phyloP scores from a whole-genome alignment of 2,888 invertebrate species.

The Eupithecia abbreviata region DNA sequence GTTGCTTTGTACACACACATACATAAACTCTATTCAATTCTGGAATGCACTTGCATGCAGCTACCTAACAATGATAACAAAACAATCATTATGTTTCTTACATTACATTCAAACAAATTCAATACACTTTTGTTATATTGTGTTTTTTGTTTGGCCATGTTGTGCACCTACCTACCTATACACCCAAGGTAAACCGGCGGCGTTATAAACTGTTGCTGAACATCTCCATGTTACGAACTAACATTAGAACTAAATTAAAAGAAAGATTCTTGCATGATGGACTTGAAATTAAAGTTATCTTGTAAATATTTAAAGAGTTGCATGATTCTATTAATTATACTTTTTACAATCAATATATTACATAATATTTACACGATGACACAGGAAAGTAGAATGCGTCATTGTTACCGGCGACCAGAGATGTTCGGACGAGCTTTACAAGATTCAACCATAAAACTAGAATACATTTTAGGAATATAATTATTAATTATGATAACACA shows the following conservation, averaged over 20 bases:
- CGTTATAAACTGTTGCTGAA: neutral
- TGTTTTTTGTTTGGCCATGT: no score
- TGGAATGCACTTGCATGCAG: constrained; percentile 20
- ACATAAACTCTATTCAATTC: constrained; percentile 5
- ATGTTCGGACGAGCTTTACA: no score
- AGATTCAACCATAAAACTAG: neutral
- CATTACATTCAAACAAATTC: neutral
- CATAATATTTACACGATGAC: constrained; percentile 53
- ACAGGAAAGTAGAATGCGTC: constrained; percentile 1
- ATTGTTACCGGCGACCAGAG: neutral
- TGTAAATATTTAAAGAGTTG: neutral
- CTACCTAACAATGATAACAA: neutral
- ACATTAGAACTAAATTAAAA: neutral
- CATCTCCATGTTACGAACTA: neutral
- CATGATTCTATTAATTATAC: constrained; percentile 8
- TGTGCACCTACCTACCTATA: no score
- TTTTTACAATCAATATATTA: constrained; percentile 44
- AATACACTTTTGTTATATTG: no score
- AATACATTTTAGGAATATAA: constrained; percentile 13
- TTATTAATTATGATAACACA: constrained; percentile 4
- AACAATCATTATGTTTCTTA: neutral
- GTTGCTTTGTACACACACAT: neutral
- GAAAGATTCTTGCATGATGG: neutral
- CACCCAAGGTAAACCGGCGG: neutral
- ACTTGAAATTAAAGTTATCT: neutral